These are phyloP conservation scores for Cervus canadensis DNA, from an alignment of 2,113 vertebrate genomes.

Conservation along the genomic window DNA sequence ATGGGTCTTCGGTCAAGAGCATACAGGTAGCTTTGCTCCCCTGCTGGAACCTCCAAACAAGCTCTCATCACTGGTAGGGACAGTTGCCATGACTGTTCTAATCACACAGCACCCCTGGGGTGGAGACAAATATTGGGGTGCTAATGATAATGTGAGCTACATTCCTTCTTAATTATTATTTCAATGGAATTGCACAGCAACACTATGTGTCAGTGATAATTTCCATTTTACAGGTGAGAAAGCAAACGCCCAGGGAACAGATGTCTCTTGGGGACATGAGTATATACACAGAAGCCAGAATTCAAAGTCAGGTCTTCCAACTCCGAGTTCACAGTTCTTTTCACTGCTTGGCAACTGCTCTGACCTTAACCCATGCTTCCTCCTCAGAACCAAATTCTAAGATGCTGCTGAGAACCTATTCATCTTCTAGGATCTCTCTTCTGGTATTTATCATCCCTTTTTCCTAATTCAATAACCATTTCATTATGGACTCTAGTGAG, in stretches of 20 bases:
- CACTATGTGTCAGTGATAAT: neutral
- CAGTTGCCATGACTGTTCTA: neutral
- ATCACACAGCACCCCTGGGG: neutral
- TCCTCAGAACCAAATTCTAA: neutral
- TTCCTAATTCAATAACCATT: slow-evolving; percentile 16
- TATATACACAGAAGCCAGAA: too few species aligned
- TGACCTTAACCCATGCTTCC: neutral
- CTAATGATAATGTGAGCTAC: neutral
- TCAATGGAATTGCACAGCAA: neutral
- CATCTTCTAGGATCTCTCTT: neutral
- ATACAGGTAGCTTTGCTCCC: neutral
- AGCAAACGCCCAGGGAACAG: neutral
- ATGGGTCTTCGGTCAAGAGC: neutral
- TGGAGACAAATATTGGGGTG: neutral
- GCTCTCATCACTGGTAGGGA: neutral
- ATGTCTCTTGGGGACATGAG: too few species aligned
- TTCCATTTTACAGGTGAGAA: neutral
- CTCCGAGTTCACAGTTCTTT: neutral
- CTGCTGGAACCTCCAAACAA: neutral
- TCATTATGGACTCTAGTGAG: neutral
- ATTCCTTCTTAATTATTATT: neutral
- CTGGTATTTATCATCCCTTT: slow-evolving; percentile 6
- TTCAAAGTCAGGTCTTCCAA: neutral
- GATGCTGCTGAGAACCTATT: neutral
- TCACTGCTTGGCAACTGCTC: neutral